phyloP scores from a whole-genome alignment of 1,140 invertebrate species.

The Matsumurasca onukii region DNA sequence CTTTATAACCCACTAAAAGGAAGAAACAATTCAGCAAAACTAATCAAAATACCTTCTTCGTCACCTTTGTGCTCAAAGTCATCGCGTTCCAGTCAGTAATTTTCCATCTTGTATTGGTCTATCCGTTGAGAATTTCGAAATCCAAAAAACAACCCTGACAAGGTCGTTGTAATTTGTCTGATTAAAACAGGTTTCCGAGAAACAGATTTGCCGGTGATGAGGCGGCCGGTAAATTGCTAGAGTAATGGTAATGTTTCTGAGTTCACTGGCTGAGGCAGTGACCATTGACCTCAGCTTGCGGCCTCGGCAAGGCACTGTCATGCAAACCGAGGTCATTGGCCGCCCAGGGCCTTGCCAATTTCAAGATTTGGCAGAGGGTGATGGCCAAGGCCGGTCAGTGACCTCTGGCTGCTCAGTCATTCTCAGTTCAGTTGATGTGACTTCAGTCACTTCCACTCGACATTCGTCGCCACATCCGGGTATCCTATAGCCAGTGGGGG shows the following conservation, averaged over 20 bases:
- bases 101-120: no score
- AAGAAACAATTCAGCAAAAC: no score
- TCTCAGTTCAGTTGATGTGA: no score
- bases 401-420: neutral
- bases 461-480: no score
- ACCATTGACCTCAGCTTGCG: neutral
- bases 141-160: no score
- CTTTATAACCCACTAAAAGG: no score
- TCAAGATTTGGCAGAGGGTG: neutral
- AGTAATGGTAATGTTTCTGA: neutral
- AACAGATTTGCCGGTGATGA: neutral
- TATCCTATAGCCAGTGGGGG: no score
- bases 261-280: neutral
- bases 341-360: neutral
- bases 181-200: neutral
- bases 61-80: no score
- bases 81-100: no score
- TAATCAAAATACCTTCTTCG: no score
- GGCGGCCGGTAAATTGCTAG: neutral
- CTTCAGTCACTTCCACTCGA: no score
- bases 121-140: no score
- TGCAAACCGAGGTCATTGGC: neutral
- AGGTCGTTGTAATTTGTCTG: neutral
- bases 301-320: neutral
- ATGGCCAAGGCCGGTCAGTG: neutral